Base-by-base conservation (phyloP, 2,113 vertebrate genomes). In the Microcebus griseorufus region DNA sequence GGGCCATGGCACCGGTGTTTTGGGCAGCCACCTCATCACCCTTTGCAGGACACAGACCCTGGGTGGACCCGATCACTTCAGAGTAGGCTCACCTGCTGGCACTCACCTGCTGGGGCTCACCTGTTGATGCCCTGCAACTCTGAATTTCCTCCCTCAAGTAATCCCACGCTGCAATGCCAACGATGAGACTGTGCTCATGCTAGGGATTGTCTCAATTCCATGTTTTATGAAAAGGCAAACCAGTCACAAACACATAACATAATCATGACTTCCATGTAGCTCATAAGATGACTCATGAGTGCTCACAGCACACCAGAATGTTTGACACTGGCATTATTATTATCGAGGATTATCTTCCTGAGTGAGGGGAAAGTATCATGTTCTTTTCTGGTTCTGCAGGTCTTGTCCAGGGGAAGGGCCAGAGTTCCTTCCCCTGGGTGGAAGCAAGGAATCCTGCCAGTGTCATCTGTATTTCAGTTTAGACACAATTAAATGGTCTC, bases 261-360 rank as follows among this genome's bases (percentile, higher is more conserved):
- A 1, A 5, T 23, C 16, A 27, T 1, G 11, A 25, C 25, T 29
- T 17, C 25, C 73, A 45, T 0, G 6, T 45, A 16, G 16, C 73
- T 29, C 16, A 29, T 27, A 29, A 29, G 72, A 27, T 29, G 22
- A 27, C 72, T 45, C 23, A 39, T 11, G 7, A 8, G 12, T 22
- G 18, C 14, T 16, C 10, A n/a, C 1, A 9, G 6, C 45, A 16
- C 34, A 37, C 48, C 34, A 3, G 9, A 32, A 27, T 37, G 67
- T 23, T 9, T 6, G 42, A 32, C 27, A 5, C 51, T 5, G 10
- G 22, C 60, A 27, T 27, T 12, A 12, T 29, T 64, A 12, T 64
- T 2, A 3, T 13, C 7, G 22, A 37, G 17, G 6, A 6, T 5
- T 60, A 7, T 14, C 32, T 62, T 75, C 87, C 2, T 0, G 25